These are phyloP conservation scores for Physeter macrocephalus DNA, from an alignment of 2,113 vertebrate species.

Conservation along the genomic window DNA sequence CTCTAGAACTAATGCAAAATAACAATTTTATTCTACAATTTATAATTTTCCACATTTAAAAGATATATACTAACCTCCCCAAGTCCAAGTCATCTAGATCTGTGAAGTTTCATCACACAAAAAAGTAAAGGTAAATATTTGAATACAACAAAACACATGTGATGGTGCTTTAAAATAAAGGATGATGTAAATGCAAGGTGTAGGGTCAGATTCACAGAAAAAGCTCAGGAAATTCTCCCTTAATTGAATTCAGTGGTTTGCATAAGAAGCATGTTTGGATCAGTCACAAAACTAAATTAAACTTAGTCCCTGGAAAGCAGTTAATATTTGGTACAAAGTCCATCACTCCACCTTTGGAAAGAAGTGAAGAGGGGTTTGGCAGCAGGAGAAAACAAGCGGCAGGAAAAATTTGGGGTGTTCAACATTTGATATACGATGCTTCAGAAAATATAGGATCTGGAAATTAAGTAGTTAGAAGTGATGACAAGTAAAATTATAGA, in stretches of 20 bases:
- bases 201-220: background rate
- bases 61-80: background rate
- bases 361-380: background rate
- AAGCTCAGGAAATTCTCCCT: background rate
- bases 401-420: background rate
- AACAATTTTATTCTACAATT: background rate
- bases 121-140: background rate
- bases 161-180: background rate
- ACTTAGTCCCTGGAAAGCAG: background rate
- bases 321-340: background rate
- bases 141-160: background rate
- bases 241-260: background rate
- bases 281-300: background rate
- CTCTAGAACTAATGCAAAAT: background rate
- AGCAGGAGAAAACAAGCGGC: background rate
- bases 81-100: background rate
- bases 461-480: background rate
- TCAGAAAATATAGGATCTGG: background rate
- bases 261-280: background rate
- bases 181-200: background rate
- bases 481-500: background rate
- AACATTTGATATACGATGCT: background rate
- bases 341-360: background rate
- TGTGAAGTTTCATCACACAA: background rate
- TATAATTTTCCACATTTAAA: background rate